phyloP scores from a whole-genome alignment of 2,113 vertebrate genomes.

The Leucopsar rothschildi region DNA sequence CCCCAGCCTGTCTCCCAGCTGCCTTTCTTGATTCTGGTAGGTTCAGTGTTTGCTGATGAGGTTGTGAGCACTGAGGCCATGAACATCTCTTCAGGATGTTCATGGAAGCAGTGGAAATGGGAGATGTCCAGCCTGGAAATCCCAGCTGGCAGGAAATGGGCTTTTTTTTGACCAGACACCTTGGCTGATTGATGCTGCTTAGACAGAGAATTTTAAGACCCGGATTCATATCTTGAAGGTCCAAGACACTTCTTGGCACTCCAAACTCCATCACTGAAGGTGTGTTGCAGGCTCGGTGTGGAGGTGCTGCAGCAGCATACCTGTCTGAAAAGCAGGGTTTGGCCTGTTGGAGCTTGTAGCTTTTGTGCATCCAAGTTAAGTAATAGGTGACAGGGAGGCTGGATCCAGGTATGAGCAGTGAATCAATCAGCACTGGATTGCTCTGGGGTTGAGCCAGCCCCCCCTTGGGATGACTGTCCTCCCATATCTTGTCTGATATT shows the following conservation, averaged over 20 bases:
- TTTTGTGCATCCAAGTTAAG: neutral
- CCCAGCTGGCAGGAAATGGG: neutral
- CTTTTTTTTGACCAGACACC: neutral
- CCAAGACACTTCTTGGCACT: rapidly evolving
- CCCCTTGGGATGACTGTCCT: neutral
- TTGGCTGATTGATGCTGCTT: neutral
- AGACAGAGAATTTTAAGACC: neutral
- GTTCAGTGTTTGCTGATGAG: neutral
- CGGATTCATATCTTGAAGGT: neutral
- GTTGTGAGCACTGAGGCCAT: neutral
- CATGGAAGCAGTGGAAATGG: neutral
- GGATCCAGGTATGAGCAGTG: neutral
- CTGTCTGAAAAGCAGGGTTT: neutral
- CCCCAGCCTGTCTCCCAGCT: rapidly evolving
- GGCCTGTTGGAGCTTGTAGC: neutral
- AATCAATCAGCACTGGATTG: neutral
- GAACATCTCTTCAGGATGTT: neutral
- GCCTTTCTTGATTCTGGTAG: rapidly evolving
- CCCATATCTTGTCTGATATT: neutral
- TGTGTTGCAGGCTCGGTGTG: neutral
- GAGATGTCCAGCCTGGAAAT: neutral
- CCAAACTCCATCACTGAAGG: rapidly evolving
- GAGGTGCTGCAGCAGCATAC: neutral
- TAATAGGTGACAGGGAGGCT: slow-evolving; percentile 1
- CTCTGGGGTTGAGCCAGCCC: neutral